Percentiles rank a stretch among this genome's conserved stretches.
These are phyloP conservation scores for Dasysyrphus tricinctus DNA, from an alignment of 2,888 invertebrate genomes.

Conservation along the genomic window DNA sequence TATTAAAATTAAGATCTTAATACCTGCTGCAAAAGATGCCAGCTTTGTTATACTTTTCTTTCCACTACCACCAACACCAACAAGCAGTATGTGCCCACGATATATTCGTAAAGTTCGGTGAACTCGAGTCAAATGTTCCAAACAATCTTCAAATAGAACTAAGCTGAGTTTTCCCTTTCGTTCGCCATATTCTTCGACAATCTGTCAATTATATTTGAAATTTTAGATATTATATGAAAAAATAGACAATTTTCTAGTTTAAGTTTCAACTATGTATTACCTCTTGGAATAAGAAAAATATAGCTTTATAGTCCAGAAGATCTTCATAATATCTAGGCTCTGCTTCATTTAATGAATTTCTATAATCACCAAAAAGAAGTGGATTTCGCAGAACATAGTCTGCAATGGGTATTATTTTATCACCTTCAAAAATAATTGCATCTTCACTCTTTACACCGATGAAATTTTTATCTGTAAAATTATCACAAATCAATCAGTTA, in stretches of 20 bases:
- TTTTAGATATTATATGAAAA: not conserved
- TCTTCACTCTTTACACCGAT: constrained; percentile 1
- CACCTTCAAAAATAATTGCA: constrained; percentile 32
- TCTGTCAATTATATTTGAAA: constrained; percentile 83
- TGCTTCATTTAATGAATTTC: constrained; percentile 92
- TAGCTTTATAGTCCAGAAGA: constrained; percentile 93
- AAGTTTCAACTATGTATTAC: constrained; percentile 82
- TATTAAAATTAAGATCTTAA: too few species aligned
- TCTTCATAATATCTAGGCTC: constrained; percentile 94
- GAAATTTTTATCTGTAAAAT: not conserved
- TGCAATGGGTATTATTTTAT: constrained; percentile 80
- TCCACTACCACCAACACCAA: constrained; percentile 95
- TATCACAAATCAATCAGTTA: too few species aligned
- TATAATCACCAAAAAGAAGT: constrained; percentile 93
- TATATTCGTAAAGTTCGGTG: constrained; percentile 92
- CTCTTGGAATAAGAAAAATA: constrained; percentile 94
- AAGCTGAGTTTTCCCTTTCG: constrained; percentile 89
- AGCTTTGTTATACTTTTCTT: constrained; percentile 92
- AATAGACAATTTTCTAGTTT: not conserved
- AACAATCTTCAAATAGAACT: constrained; percentile 95
- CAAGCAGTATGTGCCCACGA: constrained; percentile 91
- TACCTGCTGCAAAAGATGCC: constrained; percentile 92
- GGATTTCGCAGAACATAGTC: constrained; percentile 93
- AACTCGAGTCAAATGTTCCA: constrained; percentile 94
- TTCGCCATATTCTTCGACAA: constrained; percentile 93